Evolutionary conservation across 1,140 invertebrate genomes (phyloP), one percentile per base, ranked within the genome.

Genomic region (Scaptodrosophila lebanonensis): DNA sequence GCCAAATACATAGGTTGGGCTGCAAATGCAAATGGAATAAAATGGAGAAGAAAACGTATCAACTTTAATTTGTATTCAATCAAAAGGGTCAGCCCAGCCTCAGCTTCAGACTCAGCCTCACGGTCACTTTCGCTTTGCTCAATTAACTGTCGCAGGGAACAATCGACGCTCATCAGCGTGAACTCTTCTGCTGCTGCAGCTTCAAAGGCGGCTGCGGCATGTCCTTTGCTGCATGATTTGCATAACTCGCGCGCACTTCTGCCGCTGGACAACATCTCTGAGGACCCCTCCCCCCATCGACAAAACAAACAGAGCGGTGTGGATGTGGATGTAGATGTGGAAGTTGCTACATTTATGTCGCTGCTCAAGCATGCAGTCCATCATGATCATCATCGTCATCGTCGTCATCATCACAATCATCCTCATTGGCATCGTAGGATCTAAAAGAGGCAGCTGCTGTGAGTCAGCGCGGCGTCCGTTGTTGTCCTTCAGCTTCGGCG

Each of bases 301-400:
- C 64, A 73, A 67, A 63, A 63, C 65, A 79, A 79, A 79, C 54
- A 72, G 67, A 79, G n/a, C n/a, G n/a, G n/a, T n/a, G n/a, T n/a
- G n/a, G n/a, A n/a, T n/a, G n/a, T n/a, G n/a, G n/a, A n/a, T n/a
- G n/a, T n/a, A n/a, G n/a, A n/a, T n/a, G n/a, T n/a, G n/a, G n/a
- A n/a, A 71, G 42, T 73, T 68, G 70, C 70, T 75, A 75, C 73
- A 79, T 64, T 82, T 79, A 79, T 79, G 75, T 79, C 73, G 75
- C 75, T 20, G 39, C 45, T 39, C 44, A 58, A 25, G 30, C 29
- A 29, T 9, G 17, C 27, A 39, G 33, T 7, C 42, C 47, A 12
- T 27, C 20, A 42, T 30, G 70, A 70, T 75, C 64, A 73, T 73
- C 64, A 73, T 73, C 38, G 45, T 51, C 60, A 49, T 52, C 33